Base-by-base conservation (phyloP, 2,113 vertebrate genomes). In the Paradoxurus hermaphroditus region DNA sequence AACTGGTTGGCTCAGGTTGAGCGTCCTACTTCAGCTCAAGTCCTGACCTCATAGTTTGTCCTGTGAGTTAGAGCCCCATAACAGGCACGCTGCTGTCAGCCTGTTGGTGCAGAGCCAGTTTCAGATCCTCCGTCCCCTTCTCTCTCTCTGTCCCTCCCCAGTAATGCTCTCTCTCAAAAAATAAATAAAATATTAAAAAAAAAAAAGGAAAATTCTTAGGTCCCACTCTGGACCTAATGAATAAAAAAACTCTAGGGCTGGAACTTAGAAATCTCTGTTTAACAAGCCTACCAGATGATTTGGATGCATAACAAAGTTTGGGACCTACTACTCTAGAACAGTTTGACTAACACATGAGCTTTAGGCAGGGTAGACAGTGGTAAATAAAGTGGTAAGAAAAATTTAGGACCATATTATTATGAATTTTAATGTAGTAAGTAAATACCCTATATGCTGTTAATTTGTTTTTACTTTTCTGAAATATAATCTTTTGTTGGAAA, bases 391-490 rank as follows among this genome's bases (percentile, higher is more conserved):
- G 12, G 31, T n/a, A 95, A 94, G 41, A 46, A 53, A 78, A 93
- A 82, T 36, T 93, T 44, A 93, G 77, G 59, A 63, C 9, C 39
- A n/a, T 15, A 34, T 88, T 84, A 36, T 44, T 88, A 29, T 81
- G 44, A 41, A 23, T 72, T 82, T 94, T 72, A 62, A 19, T 21
- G 1, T 44, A 41, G 65, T 31, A 12, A 41, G 56, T 27, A 12
- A 78, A 51, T 93, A 86, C 2, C 29, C 46, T 65, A 4, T 51
- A 34, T 62, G 12, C 31, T 88, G 4, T 63, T n/a, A 9, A 34
- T 90, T 94, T 96, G 34, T 87, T 89, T 92, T 95, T 59, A 89
- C 25, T 78, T 93, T 62, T 86, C 23, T 92, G 44, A 88, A 91
- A 86, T 21, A 63, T 16, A 62, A 65, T 78, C 1, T 90, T 36